Evolutionary conservation across 2,797 vertebrate genomes (phyloP).

Genomic region (Agapornis canus): DNA sequence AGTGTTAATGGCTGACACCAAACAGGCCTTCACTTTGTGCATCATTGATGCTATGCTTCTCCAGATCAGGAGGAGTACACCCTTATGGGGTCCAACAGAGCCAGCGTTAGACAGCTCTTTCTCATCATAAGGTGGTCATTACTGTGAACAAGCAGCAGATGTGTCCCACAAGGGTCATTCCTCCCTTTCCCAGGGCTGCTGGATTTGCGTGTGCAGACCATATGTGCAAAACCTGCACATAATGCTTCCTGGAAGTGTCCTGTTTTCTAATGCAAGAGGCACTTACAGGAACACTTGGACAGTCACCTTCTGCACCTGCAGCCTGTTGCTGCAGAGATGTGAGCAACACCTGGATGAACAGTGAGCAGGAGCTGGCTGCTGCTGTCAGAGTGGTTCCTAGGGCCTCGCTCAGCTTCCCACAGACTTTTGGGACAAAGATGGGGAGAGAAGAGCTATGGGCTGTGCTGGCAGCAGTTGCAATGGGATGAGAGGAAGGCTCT

Average conservation of each 20-base stretch:
- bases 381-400: neutral
- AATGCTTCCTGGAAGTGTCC: neutral
- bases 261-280: fast-evolving
- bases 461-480: neutral
- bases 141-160: neutral
- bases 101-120: neutral
- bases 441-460: neutral
- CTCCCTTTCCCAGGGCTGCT: neutral
- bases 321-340: neutral
- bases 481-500: neutral
- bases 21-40: neutral
- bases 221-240: neutral
- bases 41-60: neutral
- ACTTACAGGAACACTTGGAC: neutral
- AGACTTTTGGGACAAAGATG: neutral
- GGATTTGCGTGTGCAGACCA: neutral
- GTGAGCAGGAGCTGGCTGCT: neutral
- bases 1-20: neutral
- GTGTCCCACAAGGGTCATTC: neutral
- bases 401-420: neutral
- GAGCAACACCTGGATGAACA: neutral
- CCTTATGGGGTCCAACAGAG: neutral
- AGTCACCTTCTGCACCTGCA: neutral
- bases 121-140: neutral
- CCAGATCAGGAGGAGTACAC: neutral